phyloP scores from a whole-genome alignment of 2,113 vertebrate genomes.

The Rhinopomastus cyanomelas region DNA sequence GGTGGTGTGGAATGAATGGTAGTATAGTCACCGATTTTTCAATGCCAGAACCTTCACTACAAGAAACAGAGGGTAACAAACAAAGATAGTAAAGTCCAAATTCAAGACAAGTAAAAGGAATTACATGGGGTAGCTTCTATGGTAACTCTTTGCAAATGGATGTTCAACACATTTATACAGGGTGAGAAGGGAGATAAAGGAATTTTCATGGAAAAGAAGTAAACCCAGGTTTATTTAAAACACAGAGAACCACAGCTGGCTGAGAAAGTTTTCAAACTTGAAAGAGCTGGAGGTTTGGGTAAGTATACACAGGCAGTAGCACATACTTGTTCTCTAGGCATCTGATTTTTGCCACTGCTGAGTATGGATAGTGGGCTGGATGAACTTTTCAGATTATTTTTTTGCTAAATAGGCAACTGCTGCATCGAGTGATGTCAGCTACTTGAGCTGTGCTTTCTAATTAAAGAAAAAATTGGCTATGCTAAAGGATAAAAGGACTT shows the following conservation, averaged over 20 bases:
- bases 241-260: background rate
- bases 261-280: background rate
- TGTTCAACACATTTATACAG: background rate
- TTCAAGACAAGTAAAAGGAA: background rate
- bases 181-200: background rate
- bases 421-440: background rate
- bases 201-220: background rate
- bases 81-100: background rate
- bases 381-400: background rate
- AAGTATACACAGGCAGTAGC: background rate
- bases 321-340: background rate
- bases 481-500: background rate
- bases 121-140: background rate
- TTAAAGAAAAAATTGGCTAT: background rate
- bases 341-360: background rate
- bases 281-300: background rate
- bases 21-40: background rate
- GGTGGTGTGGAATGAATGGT: background rate
- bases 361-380: background rate
- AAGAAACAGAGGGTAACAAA: background rate
- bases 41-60: background rate
- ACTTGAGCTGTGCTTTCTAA: background rate
- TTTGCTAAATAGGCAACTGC: background rate
- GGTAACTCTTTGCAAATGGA: background rate
- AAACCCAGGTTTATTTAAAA: background rate